Base-by-base conservation (phyloP, 2,113 vertebrate genomes). In the Alethe castanea region DNA sequence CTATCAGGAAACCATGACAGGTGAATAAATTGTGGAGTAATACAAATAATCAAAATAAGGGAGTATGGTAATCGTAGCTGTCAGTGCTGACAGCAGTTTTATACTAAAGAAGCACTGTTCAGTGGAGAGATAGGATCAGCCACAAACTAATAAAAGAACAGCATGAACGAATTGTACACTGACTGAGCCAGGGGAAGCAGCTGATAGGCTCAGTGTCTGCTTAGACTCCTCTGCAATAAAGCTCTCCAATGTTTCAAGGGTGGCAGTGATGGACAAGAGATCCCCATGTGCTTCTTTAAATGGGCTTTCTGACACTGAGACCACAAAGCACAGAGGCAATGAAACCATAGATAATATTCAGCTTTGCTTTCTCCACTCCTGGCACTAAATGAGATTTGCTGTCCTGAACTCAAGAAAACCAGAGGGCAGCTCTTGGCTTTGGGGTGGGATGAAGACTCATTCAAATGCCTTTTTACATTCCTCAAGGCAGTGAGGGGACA, bases 101-200 rank as follows among this genome's bases (percentile, higher is more conserved):
- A 67, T 81, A 66, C 28, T 80, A 92, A 90, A 87, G 73, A 54
- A 74, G 31, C 24, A 33, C 8, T 52, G 29, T 67, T 89, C 76
- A 59, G 56, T 9, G 28, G 60, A 73, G 90, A 85, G 35, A 85
- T 9, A 38, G 69, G 29, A 87, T 74, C 52, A 90, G 47, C 26
- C 70, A 59, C 48, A 90, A 84, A 94, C 48, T 85, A 87, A 95
- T 82, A 95, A 82, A 95, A 66, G 40, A 78, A 31, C n/a, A 61
- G 20, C 47, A 69, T 79, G 70, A 72, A 79, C 44, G 4, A 42
- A 35, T 14, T 20, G 38, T 11, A 56, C 53, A 29, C 45, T 52
- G 69, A 29, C 45, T 52, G 69, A 81, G 81, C 60, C n/a, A 13
- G 17, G 33, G 53, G 44, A 74, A 71, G 57, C 77, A 87, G 56